Base-by-base conservation (phyloP, 2,113 vertebrate species). In the Marmota monax region DNA sequence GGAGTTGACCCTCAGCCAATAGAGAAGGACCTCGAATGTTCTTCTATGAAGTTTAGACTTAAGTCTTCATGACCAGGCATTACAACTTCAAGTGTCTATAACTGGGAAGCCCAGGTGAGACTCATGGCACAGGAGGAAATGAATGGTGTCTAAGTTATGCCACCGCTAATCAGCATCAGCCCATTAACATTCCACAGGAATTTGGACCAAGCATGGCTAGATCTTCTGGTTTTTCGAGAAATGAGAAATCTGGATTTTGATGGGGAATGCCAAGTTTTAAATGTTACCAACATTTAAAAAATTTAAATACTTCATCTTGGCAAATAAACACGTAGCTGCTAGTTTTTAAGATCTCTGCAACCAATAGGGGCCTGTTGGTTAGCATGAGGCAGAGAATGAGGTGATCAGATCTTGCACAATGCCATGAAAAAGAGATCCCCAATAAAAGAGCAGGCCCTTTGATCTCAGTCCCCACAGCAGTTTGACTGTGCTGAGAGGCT, bases 241-340 rank as follows among this genome's bases (percentile, higher is more conserved):
- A 80, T 77, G 48, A 84, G 39, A 92, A 77, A 85, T 87, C 42
- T 29, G 34, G 84, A 93, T 95, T 95, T 73, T 37, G 53, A 73
- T 61, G 45, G 48, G 58, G 78, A 88, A 86, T 84, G n/a, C 8
- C 53, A n/a, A 72, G 32, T 61, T 89, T 87, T 85, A 72, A 56
- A 37, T 34, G 25, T 48, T 90, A 7, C 87, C 72, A 91, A 23
- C 77, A 20, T n/a, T 84, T 11, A 37, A 18, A 78, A 77, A 67
- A 17, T 85, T 95, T 70, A 51, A 94, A 89, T 53, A 63, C 23
- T 61, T 95, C 1, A 8, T 5, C 11, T 27, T 51, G 11, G 39
- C 53, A 56, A 84, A 76, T 7, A 53, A 86, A 70, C 29, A 42
- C 4, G 6, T 23, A 29, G 14, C n/a, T 45, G 88, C 48, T 5